These are phyloP conservation scores for Dasyornis broadbenti DNA, from an alignment of 2,113 vertebrate species.

Conservation along the genomic window DNA sequence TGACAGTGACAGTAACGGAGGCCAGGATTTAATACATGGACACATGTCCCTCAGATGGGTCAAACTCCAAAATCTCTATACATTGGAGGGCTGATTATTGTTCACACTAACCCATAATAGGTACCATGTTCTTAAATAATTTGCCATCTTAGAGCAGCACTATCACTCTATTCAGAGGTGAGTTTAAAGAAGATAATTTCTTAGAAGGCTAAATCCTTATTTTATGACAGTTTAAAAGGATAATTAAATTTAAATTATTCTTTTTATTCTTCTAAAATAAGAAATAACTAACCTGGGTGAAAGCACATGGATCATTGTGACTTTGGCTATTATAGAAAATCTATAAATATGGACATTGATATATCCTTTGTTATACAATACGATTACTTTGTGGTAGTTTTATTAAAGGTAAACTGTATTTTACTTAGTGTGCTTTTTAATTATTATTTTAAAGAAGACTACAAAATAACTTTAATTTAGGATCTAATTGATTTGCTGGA, in stretches of 20 bases:
- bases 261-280: constrained; percentile 24
- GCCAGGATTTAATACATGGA: not conserved
- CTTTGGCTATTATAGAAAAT: constrained; percentile 25
- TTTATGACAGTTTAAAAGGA: constrained; percentile 38
- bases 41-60: fast-evolving
- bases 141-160: not conserved
- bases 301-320: not conserved
- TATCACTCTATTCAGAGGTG: not conserved
- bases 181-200: not conserved
- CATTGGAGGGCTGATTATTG: not conserved
- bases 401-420: constrained; percentile 48
- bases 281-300: constrained; percentile 12
- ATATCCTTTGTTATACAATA: constrained; percentile 27
- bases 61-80: not conserved
- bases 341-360: constrained; percentile 29
- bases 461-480: not conserved
- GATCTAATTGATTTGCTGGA: constrained; percentile 5
- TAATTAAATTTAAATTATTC: constrained; percentile 38
- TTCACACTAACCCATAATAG: not conserved
- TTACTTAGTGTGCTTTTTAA: not conserved
- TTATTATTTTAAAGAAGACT: not conserved
- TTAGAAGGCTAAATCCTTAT: constrained; percentile 2
- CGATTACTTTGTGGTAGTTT: constrained; percentile 6
- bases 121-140: not conserved
- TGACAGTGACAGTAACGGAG: not conserved